Conservation (phyloP, 2,113 vertebrate genomes). For the Thymallus thymallus region DNA sequence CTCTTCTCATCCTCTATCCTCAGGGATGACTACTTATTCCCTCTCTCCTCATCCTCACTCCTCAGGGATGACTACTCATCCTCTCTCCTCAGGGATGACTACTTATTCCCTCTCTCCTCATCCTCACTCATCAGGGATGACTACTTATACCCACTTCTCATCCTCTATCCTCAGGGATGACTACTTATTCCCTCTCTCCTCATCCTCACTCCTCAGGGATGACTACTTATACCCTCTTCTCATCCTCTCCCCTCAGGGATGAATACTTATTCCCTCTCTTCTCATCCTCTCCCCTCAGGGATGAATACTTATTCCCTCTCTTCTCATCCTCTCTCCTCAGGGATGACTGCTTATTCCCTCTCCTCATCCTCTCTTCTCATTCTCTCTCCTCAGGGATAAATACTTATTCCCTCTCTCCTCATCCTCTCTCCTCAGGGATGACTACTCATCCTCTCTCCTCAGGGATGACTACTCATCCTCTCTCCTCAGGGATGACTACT, state of each 20-base stretch:
- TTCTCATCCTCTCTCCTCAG: no score
- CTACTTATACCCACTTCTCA: constrained; percentile 73
- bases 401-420: no score
- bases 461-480: no score
- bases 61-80: no score
- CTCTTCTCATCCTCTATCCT: neutral
- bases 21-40: constrained; percentile 90
- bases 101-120: neutral
- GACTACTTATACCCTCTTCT: constrained; percentile 80
- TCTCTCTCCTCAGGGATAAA: no score
- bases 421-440: no score
- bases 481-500: no score
- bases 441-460: no score
- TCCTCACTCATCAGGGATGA: constrained; percentile 78
- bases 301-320: constrained; percentile 99
- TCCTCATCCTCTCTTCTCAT: no score
- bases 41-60: no score
- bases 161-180: neutral
- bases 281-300: constrained; percentile 63
- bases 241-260: neutral
- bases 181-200: neutral
- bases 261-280: neutral
- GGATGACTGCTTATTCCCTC: no score
- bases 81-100: neutral
- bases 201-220: constrained; percentile 70